Base-by-base conservation (phyloP, 2,113 vertebrate species). In the Indicator indicator region DNA sequence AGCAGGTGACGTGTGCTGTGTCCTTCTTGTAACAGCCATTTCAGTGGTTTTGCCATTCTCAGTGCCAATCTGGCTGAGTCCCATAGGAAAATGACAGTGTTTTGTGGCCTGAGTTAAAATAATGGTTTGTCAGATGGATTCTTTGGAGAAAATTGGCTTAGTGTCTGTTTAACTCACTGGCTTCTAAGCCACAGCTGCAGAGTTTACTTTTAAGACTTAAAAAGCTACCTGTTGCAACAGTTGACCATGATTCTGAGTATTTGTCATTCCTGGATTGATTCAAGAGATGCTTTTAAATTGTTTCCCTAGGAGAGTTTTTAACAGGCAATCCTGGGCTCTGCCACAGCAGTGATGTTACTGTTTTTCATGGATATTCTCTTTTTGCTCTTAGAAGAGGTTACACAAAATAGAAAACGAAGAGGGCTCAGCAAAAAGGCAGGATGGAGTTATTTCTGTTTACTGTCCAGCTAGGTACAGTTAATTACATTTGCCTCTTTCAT, bases 1-100 rank as follows among this genome's bases (percentile, higher is more conserved):
- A 75, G 59, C 12, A 4, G 18, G 5, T 15, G 78, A 8, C 11
- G 1, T 7, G 30, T 3, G 7, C 30, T 1, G 3, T 8, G 48
- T 33, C 38, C 23, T n/a, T 33, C n/a, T 21, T 19, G 16, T 54
- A 56, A 7, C 50, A 24, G 32, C 33, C 2, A 0, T 16, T 18
- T 9, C 9, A 7, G 10, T 19, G 33, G 46, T 54, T 36, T 68
- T 71, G 40, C 16, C 1, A 7, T 27, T 60, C 5, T 21, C 6
- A 4, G 2, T 23, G 40, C 33, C 75, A 42, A 23, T 3, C 2
- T 11, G 16, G 9, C 80, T 6, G 5, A 40, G 12, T 70, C 46
- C 69, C 14, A 1, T 6, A 19, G 33, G 7, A 7, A 33, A 15
- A 16, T 9, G 5, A 10, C 18, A 20, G n/a, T 12, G 23, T 21